A percentile compares a stretch with the other conserved stretches of the same genome.
Evolutionary conservation across 1,140 invertebrate genomes (phyloP).

Genomic region (Ceratosolen solmsi): DNA sequence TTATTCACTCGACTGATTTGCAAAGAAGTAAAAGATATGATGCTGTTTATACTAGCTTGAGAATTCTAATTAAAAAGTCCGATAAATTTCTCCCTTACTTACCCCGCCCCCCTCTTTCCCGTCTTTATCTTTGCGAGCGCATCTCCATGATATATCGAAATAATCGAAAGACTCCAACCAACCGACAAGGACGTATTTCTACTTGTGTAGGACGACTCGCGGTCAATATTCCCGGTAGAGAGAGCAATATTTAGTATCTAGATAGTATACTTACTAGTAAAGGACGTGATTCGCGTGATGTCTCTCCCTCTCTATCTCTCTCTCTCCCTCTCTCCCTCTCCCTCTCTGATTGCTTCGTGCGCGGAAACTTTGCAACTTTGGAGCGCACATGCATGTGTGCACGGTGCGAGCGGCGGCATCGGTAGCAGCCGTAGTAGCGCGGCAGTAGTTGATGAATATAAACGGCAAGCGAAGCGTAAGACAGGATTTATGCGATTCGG

Average conservation of each 20-base stretch:
- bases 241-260: no score
- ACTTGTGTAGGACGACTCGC: background rate
- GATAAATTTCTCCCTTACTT: background rate
- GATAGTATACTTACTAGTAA: no score
- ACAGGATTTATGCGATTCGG: constrained; percentile 48
- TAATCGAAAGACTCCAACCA: constrained; percentile 28
- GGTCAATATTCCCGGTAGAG: constrained; percentile 42
- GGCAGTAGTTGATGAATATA: constrained; percentile 43
- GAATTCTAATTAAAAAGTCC: constrained; percentile 43
- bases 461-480: constrained; percentile 42
- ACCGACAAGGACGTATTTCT: background rate
- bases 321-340: background rate
- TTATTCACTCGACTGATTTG: background rate
- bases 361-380: constrained; percentile 37
- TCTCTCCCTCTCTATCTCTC: background rate
- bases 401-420: background rate
- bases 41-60: background rate
- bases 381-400: background rate
- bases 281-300: no score
- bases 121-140: background rate
- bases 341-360: background rate
- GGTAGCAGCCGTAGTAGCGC: background rate
- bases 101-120: background rate
- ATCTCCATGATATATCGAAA: constrained; percentile 30
- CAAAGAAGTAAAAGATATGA: background rate